Evolutionary conservation across 2,797 vertebrate species (phyloP).

Genomic region (Rhyacichthys aspro): DNA sequence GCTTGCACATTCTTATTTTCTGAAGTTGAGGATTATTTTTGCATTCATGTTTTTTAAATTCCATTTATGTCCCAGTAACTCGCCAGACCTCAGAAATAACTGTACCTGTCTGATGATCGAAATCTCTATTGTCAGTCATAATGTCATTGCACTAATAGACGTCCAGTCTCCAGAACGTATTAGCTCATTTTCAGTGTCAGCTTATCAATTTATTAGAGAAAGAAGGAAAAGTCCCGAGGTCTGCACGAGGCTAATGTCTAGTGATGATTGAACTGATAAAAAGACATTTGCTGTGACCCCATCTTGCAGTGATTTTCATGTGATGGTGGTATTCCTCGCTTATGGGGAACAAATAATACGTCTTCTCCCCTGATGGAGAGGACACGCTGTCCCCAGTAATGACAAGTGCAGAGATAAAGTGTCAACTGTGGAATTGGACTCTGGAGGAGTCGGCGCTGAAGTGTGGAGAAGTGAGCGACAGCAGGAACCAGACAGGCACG

Average conservation of each 20-base stretch:
- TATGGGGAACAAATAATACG: constrained; percentile 10
- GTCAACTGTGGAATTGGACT: constrained; percentile 19
- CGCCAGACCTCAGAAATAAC: background rate
- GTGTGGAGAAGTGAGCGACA: background rate
- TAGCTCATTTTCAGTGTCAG: constrained; percentile 25
- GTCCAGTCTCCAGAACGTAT: background rate
- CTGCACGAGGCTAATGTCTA: background rate
- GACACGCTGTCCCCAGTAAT: constrained; percentile 12
- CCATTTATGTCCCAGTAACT: background rate
- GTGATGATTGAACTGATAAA: constrained; percentile 10
- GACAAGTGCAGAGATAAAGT: constrained; percentile 29
- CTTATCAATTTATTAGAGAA: constrained; percentile 14
- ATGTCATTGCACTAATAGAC: constrained; percentile 7
- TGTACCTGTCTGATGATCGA: constrained; percentile 5
- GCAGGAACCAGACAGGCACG: background rate
- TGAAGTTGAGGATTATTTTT: background rate
- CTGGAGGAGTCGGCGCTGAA: background rate
- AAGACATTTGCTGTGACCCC: constrained; percentile 13
- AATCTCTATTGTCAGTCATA: constrained; percentile 23
- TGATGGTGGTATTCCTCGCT: background rate
- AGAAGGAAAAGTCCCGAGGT: background rate
- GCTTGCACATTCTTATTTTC: too few relatives aligned
- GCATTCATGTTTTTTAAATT: background rate
- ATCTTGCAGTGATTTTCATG: constrained; percentile 13
- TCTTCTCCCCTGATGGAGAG: constrained; percentile 12